Percentiles rank a stretch among this genome's conserved stretches.
These are phyloP conservation scores for Drosophila paranaensis DNA, from an alignment of 2,888 invertebrate genomes.

Conservation along the genomic window DNA sequence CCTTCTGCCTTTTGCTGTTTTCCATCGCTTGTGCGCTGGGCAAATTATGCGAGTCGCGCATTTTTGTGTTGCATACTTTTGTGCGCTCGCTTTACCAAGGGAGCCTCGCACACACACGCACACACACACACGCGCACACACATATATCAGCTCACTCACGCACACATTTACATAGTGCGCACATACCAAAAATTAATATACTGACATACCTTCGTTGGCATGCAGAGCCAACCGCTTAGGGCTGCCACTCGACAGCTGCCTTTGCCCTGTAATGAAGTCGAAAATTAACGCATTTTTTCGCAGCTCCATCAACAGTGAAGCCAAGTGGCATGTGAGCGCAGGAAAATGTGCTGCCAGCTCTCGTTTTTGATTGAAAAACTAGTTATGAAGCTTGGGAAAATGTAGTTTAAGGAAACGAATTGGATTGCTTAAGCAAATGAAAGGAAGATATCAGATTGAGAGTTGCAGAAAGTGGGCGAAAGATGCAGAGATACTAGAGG, in stretches of 20 bases:
- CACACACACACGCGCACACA: not conserved
- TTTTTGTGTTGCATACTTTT: constrained; percentile 69
- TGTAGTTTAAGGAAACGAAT: not conserved
- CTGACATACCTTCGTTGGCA: constrained; percentile 58
- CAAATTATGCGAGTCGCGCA: constrained; percentile 74
- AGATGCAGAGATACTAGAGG: not conserved
- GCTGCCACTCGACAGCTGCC: constrained; percentile 33
- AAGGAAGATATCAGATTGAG: not conserved
- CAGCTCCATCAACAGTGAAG: not conserved
- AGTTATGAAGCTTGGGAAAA: not conserved
- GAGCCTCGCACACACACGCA: not conserved
- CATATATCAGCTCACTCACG: not conserved
- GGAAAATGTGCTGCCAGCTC: constrained; percentile 28
- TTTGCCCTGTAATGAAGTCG: constrained; percentile 55
- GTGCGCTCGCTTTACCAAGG: constrained; percentile 32
- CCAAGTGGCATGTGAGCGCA: not conserved
- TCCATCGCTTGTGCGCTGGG: constrained; percentile 13
- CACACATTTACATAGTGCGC: constrained; percentile 3
- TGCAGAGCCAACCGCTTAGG: constrained; percentile 36
- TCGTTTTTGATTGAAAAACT: constrained; percentile 1
- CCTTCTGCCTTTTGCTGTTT: not conserved
- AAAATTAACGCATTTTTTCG: constrained; percentile 49
- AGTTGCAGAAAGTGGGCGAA: not conserved
- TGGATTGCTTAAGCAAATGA: not conserved
- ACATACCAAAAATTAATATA: constrained; percentile 74